Percentiles rank a stretch among this genome's conserved stretches.
Evolutionary conservation across 2,797 vertebrate genomes (phyloP).

Genomic region (Halcyon smyrnensis): DNA sequence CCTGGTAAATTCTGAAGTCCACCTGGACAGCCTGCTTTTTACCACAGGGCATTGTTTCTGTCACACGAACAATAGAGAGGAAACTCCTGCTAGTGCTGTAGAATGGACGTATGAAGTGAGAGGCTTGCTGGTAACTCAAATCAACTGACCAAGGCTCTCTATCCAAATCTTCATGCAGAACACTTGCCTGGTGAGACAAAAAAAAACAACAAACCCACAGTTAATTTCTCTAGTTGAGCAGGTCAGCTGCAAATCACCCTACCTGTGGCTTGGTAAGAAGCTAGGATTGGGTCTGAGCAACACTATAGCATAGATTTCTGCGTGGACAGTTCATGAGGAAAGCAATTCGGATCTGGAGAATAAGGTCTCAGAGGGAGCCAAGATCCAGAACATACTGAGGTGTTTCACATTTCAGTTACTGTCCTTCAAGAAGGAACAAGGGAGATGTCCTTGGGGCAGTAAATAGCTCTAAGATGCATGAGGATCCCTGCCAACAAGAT

Average conservation of each 20-base stretch:
- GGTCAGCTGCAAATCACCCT: not conserved
- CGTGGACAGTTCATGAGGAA: not conserved
- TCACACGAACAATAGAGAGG: slow-evolving; percentile 71
- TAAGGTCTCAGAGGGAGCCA: not conserved
- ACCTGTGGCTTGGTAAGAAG: not conserved
- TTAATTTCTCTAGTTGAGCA: not conserved
- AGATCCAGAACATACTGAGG: not conserved
- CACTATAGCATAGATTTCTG: not conserved
- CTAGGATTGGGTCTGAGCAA: not conserved
- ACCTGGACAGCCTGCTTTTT: slow-evolving; percentile 53
- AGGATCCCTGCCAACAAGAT: not conserved
- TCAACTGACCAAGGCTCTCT: not conserved
- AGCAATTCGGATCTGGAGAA: not conserved
- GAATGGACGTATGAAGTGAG: slow-evolving; percentile 38
- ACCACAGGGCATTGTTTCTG: slow-evolving; percentile 65
- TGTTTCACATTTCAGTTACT: not conserved
- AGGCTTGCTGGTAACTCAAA: slow-evolving; percentile 45
- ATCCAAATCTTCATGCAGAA: not conserved
- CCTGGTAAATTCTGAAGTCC: slow-evolving; percentile 81
- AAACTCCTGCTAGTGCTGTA: slow-evolving; percentile 85
- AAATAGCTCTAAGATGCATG: not conserved
- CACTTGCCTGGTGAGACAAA: slow-evolving; percentile 68
- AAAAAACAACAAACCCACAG: not conserved
- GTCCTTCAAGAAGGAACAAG: not conserved
- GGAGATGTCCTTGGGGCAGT: not conserved